Evolutionary conservation across 2,888 invertebrate species (phyloP).

Genomic region (Hirtodrosophila cameraria): DNA sequence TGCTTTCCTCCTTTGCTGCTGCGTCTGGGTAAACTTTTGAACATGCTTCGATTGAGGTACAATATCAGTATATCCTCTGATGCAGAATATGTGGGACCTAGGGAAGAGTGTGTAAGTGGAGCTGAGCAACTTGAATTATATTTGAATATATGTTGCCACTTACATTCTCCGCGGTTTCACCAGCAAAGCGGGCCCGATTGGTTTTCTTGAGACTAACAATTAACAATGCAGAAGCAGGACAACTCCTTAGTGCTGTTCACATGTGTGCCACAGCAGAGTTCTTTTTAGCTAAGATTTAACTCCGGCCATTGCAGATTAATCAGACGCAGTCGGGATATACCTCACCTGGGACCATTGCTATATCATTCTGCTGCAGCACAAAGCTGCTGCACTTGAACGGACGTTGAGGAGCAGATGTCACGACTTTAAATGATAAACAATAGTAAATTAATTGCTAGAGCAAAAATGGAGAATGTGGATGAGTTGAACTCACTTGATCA

Average conservation of each 20-base stretch:
- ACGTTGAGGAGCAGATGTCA: slow-evolving; percentile 84
- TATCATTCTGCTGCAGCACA: slow-evolving; percentile 86
- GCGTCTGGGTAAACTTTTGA: no score
- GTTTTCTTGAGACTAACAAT: slow-evolving; percentile 87
- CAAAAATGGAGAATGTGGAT: background rate
- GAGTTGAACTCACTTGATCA: slow-evolving; percentile 85
- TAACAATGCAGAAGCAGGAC: slow-evolving; percentile 87
- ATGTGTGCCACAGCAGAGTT: slow-evolving; percentile 94
- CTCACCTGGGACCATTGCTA: slow-evolving; percentile 91
- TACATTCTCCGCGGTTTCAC: slow-evolving; percentile 85
- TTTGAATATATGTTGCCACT: background rate
- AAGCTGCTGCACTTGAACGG: slow-evolving; percentile 82
- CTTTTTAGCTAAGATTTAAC: slow-evolving; percentile 85
- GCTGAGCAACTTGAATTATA: no score
- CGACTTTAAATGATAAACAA: slow-evolving; percentile 62
- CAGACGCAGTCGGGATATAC: slow-evolving; percentile 91
- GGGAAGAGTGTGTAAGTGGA: background rate
- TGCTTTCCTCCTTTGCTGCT: slow-evolving; percentile 36
- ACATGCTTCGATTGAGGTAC: no score
- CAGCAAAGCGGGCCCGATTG: slow-evolving; percentile 86
- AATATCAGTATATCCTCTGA: no score
- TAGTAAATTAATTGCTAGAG: background rate
- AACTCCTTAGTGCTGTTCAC: slow-evolving; percentile 88
- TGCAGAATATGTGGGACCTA: no score
- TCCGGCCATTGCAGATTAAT: slow-evolving; percentile 85